Evolutionary conservation across 2,113 vertebrate species (phyloP), one percentile per base, ranked within the genome.

Genomic region (Phoenicopterus ruber): DNA sequence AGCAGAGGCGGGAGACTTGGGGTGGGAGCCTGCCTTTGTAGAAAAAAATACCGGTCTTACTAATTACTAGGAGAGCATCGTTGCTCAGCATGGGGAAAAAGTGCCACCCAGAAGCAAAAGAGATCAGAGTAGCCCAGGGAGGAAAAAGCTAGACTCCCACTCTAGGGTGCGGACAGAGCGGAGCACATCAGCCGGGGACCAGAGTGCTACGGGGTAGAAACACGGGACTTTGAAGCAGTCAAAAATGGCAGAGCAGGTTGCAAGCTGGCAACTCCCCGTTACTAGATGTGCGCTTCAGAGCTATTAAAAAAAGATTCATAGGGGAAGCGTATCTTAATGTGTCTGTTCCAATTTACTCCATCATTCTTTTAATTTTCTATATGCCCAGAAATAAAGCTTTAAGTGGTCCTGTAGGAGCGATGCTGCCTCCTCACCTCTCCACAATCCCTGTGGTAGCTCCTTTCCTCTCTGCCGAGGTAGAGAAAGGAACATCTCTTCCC

Each of bases 171-270:
- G 10, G 32, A 63, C 3, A 32, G 63, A 82, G 40, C 2, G 0
- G 72, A 58, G 18, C 32, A 32, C 25, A 5, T 22, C 1, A 0
- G 31, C 26, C 2, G 1, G 19, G 46, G 13, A 76, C 9, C 28
- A 13, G 18, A 38, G 58, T 3, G 16, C 66, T 36, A 20, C 1
- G 2, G 38, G 18, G 36, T 9, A 29, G 59, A 76, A 77, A 58
- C 57, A 29, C 22, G 6, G n/a, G 32, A 40, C 61, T 44, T 46
- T 3, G 54, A 69, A 58, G n/a, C 69, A 54, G 46, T 15, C 19
- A 77, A 40, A 67, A 63, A 13, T 16, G 29, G 57, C 66, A 72
- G 40, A 92, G 42, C 21, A 55, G 46, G 13, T 11, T 82, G 32
- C 66, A 54, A 61, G 47, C 61, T 76, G 76, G 47, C 46, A 85